Percentiles rank a stretch among this genome's conserved stretches.
These are phyloP conservation scores for Timema podura DNA, from an alignment of 2,888 invertebrate species.

Conservation along the genomic window DNA sequence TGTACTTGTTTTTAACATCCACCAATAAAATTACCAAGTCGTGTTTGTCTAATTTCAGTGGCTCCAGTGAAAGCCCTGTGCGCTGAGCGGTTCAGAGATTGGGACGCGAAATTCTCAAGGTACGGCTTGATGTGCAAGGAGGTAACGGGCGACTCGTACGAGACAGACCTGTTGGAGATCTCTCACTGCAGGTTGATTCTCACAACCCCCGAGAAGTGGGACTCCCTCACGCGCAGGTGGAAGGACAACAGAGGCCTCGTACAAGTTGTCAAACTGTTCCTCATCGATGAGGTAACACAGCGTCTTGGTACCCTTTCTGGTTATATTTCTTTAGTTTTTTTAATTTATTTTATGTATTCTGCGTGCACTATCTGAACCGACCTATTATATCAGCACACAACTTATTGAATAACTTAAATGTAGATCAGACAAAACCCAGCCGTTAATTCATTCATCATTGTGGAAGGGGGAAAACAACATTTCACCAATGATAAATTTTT, in stretches of 20 bases:
- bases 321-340: not conserved
- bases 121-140: conserved; percentile 62
- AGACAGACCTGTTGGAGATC: conserved; percentile 51
- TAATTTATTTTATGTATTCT: too few species aligned
- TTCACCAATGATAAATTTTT: too few species aligned
- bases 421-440: too few species aligned
- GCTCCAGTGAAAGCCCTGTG: conserved; percentile 78
- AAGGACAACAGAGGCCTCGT: conserved; percentile 61
- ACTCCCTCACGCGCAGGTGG: conserved; percentile 72
- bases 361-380: too few species aligned
- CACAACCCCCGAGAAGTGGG: conserved; percentile 85
- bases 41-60: too few species aligned
- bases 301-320: not conserved
- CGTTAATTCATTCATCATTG: too few species aligned
- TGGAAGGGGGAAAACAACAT: too few species aligned
- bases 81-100: conserved; percentile 65
- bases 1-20: too few species aligned
- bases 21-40: too few species aligned
- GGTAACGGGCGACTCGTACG: conserved; percentile 73
- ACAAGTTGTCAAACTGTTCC: conserved; percentile 59
- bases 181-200: conserved; percentile 58
- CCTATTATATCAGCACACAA: too few species aligned
- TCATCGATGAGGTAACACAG: conserved; percentile 64
- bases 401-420: too few species aligned
- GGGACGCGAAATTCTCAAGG: conserved; percentile 63